A percentile compares a stretch with the other conserved stretches of the same genome.
Evolutionary conservation across 1,140 invertebrate species (phyloP).

Genomic region (Diorhabda sublineata): DNA sequence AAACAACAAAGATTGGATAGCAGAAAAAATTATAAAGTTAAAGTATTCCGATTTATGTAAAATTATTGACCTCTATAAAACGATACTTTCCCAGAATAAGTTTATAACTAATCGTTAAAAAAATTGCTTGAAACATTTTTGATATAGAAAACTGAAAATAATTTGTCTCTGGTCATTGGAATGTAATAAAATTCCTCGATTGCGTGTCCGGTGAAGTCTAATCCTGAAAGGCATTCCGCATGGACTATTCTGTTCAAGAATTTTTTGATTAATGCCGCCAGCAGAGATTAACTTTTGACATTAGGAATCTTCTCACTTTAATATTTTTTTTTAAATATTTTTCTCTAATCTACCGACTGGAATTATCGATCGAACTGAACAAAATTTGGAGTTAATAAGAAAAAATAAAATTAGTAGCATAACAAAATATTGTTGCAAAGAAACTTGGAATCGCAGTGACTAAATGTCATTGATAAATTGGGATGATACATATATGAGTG

Average conservation of each 20-base stretch:
- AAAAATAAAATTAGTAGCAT: too few species aligned
- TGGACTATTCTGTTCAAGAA: slow-evolving; percentile 17
- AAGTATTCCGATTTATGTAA: too few species aligned
- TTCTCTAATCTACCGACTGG: slow-evolving; percentile 6
- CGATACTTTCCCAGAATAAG: neutral
- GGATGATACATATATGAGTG: too few species aligned
- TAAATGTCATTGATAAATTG: too few species aligned
- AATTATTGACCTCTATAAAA: too few species aligned
- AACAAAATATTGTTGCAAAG: too few species aligned
- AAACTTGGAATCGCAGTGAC: too few species aligned
- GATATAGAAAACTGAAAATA: slow-evolving; percentile 19
- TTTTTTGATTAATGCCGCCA: slow-evolving; percentile 27
- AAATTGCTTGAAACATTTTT: neutral
- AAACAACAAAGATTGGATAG: too few species aligned
- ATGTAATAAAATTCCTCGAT: slow-evolving; percentile 29
- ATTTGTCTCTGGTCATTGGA: slow-evolving; percentile 22
- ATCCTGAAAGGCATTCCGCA: slow-evolving; percentile 26
- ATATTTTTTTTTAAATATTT: slow-evolving; percentile 27
- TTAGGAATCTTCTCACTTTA: slow-evolving; percentile 22
- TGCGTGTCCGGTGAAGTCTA: slow-evolving; percentile 23
- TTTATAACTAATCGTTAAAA: neutral
- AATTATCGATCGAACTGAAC: slow-evolving; percentile 9
- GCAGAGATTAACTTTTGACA: slow-evolving; percentile 26
- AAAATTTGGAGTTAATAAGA: neutral
- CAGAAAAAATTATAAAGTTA: too few species aligned